phyloP scores from a whole-genome alignment of 2,888 invertebrate genomes.

The Scaptodrosophila latifasciaeformis region DNA sequence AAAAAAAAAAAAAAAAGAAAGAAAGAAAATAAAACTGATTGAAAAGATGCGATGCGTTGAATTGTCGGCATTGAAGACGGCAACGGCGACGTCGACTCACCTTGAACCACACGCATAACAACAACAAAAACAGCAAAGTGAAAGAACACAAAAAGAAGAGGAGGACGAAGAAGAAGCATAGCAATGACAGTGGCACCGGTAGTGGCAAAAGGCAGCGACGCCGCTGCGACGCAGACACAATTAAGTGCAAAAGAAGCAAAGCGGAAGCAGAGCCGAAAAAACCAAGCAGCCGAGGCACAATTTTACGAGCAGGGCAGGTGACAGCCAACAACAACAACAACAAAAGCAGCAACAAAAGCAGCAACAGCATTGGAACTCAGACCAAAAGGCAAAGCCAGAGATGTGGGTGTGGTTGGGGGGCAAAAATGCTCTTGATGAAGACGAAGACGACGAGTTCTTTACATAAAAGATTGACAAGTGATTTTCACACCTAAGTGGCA shows the following conservation, averaged over 20 bases:
- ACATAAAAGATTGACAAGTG: slow-evolving; percentile 68
- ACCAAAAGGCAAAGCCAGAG: slow-evolving; percentile 7
- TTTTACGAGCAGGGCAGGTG: slow-evolving; percentile 48
- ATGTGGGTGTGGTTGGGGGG: slow-evolving; percentile 28
- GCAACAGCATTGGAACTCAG: neutral
- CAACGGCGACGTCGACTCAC: slow-evolving; percentile 47
- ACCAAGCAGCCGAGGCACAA: slow-evolving; percentile 60
- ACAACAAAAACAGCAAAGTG: slow-evolving; percentile 14
- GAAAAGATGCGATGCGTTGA: slow-evolving; percentile 62
- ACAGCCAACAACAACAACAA: neutral
- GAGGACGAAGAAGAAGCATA: too few relatives aligned
- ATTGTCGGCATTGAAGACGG: slow-evolving; percentile 23
- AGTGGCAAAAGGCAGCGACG: slow-evolving; percentile 9
- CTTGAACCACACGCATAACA: slow-evolving; percentile 68
- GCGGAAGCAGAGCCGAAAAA: too few relatives aligned
- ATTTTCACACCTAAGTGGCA: slow-evolving; percentile 58
- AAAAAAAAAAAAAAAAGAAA: neutral
- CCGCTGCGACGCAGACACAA: slow-evolving; percentile 51
- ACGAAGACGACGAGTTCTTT: slow-evolving; percentile 38
- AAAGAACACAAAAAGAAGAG: too few relatives aligned
- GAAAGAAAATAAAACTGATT: slow-evolving; percentile 38
- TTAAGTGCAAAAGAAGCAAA: slow-evolving; percentile 63
- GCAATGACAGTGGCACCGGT: slow-evolving; percentile 6
- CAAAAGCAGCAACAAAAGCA: neutral
- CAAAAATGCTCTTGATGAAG: neutral